Base-by-base conservation (phyloP, 2,888 invertebrate species). In the Chrysina gloriosa region DNA sequence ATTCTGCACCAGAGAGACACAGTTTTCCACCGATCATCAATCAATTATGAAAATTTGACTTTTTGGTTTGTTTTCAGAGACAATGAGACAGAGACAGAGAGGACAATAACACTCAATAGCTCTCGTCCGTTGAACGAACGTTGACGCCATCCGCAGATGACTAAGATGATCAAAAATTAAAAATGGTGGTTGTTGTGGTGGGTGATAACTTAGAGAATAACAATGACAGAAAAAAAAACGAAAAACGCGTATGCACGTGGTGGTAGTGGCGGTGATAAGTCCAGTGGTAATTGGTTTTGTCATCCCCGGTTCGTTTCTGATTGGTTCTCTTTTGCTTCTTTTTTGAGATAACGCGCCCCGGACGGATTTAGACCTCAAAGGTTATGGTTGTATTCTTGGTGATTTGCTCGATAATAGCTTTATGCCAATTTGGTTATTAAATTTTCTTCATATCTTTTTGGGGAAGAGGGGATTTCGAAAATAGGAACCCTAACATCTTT, bases 241-340 rank as follows among this genome's bases (percentile, higher is more conserved):
- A 64, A 71, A 72, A 69, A 70, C 70, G 72, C 74, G 75, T 76
- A 76, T 76, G 76, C 76, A 76, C 76, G 71, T 71, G 31, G 31
- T n/a, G n/a, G n/a, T n/a, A n/a, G 45, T 34, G 52, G 11, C 14
- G 56, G 42, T 61, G 58, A 61, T 42, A 61, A 61, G 42, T 61
- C 58, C 9, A 61, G 58, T 61, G n/a, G n/a, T n/a, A n/a, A n/a
- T n/a, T n/a, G n/a, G n/a, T n/a, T n/a, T n/a, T n/a, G n/a, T n/a
- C n/a, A n/a, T n/a, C n/a, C n/a, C n/a, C n/a, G n/a, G n/a, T n/a
- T n/a, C n/a, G 68, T 48, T 52, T 58, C 52, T 56, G 61, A 34
- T 34, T 45, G 63, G 67, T 47, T 65, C 42, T 31, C 9, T 19
- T 36, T 56, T 50, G 1, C 5, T 19, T n/a, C 36, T 11, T 42